These are phyloP conservation scores for Taenioides sp. DNA, from an alignment of 2,797 vertebrate species.

Conservation along the genomic window DNA sequence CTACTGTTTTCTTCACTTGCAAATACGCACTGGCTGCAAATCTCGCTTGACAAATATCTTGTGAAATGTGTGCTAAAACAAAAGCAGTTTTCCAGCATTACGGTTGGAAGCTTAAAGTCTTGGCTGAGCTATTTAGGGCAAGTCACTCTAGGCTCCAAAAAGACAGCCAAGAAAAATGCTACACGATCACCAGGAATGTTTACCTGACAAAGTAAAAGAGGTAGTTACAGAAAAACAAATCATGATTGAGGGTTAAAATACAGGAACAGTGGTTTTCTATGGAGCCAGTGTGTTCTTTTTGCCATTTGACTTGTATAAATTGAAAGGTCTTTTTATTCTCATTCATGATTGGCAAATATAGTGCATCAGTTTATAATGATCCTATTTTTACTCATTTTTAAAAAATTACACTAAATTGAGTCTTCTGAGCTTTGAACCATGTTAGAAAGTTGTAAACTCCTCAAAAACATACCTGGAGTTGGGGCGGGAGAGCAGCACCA, in stretches of 20 bases:
- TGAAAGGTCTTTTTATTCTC: not conserved
- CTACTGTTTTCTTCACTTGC: conserved; percentile 40
- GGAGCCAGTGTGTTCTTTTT: not conserved
- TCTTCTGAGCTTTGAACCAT: too few species aligned
- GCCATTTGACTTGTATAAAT: not conserved
- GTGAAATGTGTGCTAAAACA: conserved; percentile 15
- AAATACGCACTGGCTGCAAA: conserved; percentile 25
- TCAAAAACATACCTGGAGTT: too few species aligned
- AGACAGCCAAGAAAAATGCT: conserved; percentile 3
- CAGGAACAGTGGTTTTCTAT: not conserved
- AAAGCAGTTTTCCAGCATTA: conserved; percentile 11
- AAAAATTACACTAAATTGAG: too few species aligned
- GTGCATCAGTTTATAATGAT: too few species aligned
- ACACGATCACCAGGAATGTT: not conserved
- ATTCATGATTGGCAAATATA: not conserved
- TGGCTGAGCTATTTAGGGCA: conserved; percentile 14
- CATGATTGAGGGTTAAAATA: not conserved
- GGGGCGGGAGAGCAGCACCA: too few species aligned
- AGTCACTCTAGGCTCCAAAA: conserved; percentile 9
- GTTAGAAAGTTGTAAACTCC: too few species aligned
- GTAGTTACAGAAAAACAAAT: conserved; percentile 4
- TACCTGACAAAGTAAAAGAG: conserved; percentile 6
- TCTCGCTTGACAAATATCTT: conserved; percentile 30
- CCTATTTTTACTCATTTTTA: too few species aligned
- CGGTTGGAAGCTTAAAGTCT: conserved; percentile 14